Conservation (phyloP, 2,888 invertebrate genomes). For the Idaea dimidiata region DNA sequence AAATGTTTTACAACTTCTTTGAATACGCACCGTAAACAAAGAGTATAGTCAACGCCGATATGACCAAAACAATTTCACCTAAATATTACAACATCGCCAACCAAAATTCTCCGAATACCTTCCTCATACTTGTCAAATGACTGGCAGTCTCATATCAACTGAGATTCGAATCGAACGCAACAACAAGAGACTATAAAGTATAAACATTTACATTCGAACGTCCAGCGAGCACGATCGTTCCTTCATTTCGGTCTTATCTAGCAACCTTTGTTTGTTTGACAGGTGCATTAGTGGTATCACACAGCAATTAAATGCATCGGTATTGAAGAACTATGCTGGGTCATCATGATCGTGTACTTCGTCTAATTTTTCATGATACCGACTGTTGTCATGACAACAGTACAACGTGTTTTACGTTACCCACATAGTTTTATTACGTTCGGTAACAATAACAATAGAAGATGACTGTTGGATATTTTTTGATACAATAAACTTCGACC, state of each 20-base stretch:
- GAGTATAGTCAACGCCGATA: not conserved
- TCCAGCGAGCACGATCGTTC: conserved; percentile 59
- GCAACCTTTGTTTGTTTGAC: conserved; percentile 77
- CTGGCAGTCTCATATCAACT: conserved; percentile 60
- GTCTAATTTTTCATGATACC: conserved; percentile 24
- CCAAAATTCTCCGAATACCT: conserved; percentile 8
- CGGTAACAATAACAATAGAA: not conserved
- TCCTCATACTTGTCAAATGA: conserved; percentile 65
- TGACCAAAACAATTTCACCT: not conserved
- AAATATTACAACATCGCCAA: conserved; percentile 13
- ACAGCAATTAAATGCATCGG: conserved; percentile 77
- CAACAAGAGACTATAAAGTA: conserved; percentile 67
- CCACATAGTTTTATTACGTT: not conserved
- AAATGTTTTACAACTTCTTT: too few relatives aligned
- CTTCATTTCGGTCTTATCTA: conserved; percentile 76
- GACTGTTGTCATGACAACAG: conserved; percentile 5
- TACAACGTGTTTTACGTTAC: not conserved
- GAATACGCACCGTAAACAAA: too few relatives aligned
- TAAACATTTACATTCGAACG: conserved; percentile 77
- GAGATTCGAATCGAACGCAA: conserved; percentile 62
- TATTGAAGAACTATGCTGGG: conserved; percentile 47
- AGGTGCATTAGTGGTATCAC: conserved; percentile 79
- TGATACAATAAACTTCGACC: not conserved
- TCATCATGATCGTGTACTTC: conserved; percentile 57
- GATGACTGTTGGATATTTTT: not conserved